These are phyloP conservation scores for Argopecten irradians DNA, from an alignment of 1,140 invertebrate species.

Conservation along the genomic window DNA sequence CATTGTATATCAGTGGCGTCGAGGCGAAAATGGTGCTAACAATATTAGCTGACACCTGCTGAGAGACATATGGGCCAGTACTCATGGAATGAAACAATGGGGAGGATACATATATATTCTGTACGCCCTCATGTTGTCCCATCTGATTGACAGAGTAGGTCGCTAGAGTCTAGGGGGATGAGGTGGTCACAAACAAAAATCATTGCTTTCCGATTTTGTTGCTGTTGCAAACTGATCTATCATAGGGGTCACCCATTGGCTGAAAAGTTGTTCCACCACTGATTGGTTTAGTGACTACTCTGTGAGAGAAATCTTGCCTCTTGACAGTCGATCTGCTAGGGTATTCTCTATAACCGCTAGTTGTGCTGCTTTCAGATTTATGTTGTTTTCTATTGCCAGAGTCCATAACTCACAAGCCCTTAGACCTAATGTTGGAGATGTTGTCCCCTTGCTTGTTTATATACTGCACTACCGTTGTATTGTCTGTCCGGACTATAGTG, in stretches of 20 bases:
- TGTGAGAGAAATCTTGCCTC: conserved; percentile 24
- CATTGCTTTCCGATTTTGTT: too few relatives aligned
- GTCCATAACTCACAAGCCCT: conserved; percentile 28
- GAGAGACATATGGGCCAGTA: too few relatives aligned
- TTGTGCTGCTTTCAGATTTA: conserved; percentile 25
- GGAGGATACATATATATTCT: too few relatives aligned
- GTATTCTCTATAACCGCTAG: conserved; percentile 4
- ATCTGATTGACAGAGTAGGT: too few relatives aligned
- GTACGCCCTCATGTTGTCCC: too few relatives aligned
- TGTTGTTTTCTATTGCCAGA: conserved; percentile 19
- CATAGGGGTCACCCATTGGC: background rate
- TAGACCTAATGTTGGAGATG: background rate
- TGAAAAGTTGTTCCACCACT: conserved; percentile 30
- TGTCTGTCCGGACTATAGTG: too few relatives aligned
- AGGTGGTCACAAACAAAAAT: too few relatives aligned
- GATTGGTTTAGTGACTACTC: conserved; percentile 35
- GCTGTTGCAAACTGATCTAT: conserved; percentile 44
- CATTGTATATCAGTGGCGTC: too few relatives aligned
- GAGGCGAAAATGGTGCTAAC: too few relatives aligned
- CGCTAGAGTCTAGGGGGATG: too few relatives aligned
- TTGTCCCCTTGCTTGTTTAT: conserved; percentile 22
- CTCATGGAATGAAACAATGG: too few relatives aligned
- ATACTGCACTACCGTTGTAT: conserved; percentile 9
- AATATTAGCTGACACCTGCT: too few relatives aligned
- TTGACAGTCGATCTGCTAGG: background rate